Percentiles rank a stretch among this genome's conserved stretches.
Conservation (phyloP, 2,797 vertebrate species). For the Cetoscarus ocellatus region DNA sequence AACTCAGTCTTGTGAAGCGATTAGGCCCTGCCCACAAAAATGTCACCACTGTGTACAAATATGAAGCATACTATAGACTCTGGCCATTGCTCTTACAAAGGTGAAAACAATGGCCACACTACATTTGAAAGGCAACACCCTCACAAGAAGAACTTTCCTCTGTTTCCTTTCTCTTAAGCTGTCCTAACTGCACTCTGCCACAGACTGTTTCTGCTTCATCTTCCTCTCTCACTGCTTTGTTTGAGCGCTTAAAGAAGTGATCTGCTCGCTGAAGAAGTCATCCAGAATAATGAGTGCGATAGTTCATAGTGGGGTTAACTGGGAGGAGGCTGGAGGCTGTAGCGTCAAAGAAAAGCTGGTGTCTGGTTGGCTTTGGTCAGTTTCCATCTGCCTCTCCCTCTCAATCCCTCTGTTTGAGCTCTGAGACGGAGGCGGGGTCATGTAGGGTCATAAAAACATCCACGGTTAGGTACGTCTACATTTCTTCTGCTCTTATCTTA, state of each 20-base stretch:
- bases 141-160: too few species aligned
- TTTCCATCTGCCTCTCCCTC: slow-evolving; percentile 38
- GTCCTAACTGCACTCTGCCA: too few species aligned
- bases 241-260: slow-evolving; percentile 26
- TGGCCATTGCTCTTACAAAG: too few species aligned
- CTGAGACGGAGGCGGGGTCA: slow-evolving; percentile 9
- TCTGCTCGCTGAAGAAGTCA: slow-evolving; percentile 36
- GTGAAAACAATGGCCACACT: too few species aligned
- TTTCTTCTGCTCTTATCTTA: neutral
- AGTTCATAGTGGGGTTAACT: slow-evolving; percentile 35
- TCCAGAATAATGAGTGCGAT: slow-evolving; percentile 35
- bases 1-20: too few species aligned
- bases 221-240: neutral
- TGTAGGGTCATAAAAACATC: neutral
- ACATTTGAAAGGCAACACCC: too few species aligned
- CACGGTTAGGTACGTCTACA: neutral
- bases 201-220: too few species aligned
- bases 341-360: slow-evolving; percentile 6
- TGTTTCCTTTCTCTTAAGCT: too few species aligned
- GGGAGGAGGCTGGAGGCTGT: slow-evolving; percentile 30
- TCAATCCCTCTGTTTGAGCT: slow-evolving; percentile 3
- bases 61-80: too few species aligned
- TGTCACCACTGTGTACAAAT: too few species aligned
- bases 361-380: slow-evolving; percentile 32
- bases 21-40: too few species aligned